These are phyloP conservation scores for Percina caprodes DNA, from an alignment of 2,113 vertebrate genomes.

Conservation along the genomic window DNA sequence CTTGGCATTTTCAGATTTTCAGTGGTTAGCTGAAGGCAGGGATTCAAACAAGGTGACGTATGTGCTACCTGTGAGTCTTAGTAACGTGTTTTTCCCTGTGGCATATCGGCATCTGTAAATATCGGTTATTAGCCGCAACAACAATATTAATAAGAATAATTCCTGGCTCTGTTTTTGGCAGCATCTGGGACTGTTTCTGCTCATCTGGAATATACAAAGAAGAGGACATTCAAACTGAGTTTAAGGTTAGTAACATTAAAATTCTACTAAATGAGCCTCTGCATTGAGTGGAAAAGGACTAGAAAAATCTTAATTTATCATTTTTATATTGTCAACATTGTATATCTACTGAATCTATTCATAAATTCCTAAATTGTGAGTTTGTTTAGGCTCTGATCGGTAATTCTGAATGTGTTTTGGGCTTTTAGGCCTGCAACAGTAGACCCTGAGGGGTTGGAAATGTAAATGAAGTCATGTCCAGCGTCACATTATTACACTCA, in stretches of 20 bases:
- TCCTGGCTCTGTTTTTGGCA: background rate
- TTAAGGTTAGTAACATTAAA: conserved; percentile 3
- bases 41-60: background rate
- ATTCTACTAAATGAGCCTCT: background rate
- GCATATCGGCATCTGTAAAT: no score
- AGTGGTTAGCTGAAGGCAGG: background rate
- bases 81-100: no score
- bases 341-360: background rate
- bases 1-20: background rate
- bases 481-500: background rate
- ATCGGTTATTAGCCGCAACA: no score
- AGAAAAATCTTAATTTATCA: background rate
- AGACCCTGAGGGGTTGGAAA: background rate
- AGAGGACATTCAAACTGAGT: conserved; percentile 6
- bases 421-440: background rate
- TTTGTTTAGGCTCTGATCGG: background rate
- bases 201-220: background rate
- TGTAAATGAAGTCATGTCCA: background rate
- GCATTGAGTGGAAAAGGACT: background rate
- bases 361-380: background rate
- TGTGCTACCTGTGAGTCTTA: background rate
- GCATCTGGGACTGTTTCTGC: background rate
- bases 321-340: background rate
- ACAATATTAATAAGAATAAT: background rate
- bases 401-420: background rate